Evolutionary conservation across 2,113 vertebrate genomes (phyloP).

Genomic region (Odontophorus gujanensis): DNA sequence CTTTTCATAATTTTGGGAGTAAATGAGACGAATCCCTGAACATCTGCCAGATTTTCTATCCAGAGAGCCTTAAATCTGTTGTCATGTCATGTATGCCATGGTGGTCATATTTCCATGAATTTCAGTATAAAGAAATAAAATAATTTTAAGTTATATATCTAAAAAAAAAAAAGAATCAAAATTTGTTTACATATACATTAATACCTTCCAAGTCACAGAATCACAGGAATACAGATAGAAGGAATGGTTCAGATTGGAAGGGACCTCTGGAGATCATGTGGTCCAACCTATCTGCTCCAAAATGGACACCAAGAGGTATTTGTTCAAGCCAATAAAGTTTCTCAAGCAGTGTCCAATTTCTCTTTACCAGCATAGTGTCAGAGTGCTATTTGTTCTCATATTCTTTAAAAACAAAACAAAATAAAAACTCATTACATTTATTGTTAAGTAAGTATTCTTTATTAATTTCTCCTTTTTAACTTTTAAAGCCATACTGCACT

Average conservation of each 20-base stretch:
- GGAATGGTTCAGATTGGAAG: background rate
- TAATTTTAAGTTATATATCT: background rate
- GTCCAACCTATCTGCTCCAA: background rate
- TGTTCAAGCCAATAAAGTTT: background rate
- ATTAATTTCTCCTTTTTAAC: background rate
- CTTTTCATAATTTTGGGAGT: background rate
- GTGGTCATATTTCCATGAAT: background rate
- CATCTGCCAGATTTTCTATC: background rate
- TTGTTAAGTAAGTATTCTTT: background rate
- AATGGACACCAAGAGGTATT: background rate
- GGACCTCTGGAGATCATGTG: background rate
- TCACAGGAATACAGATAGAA: background rate
- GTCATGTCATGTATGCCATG: accelerated
- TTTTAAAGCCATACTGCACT: background rate
- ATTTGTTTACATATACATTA: background rate
- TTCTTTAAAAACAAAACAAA: background rate
- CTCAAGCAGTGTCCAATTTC: background rate
- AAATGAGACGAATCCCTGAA: background rate
- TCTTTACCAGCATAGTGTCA: background rate
- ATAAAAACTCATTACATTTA: background rate
- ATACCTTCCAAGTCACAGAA: background rate
- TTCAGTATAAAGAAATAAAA: background rate
- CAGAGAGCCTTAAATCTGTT: background rate
- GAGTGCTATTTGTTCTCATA: background rate
- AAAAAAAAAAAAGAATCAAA: background rate